A percentile compares a stretch with the other conserved stretches of the same genome.
Conservation (phyloP, 2,797 vertebrate species). For the Gallinago nigripennis region DNA sequence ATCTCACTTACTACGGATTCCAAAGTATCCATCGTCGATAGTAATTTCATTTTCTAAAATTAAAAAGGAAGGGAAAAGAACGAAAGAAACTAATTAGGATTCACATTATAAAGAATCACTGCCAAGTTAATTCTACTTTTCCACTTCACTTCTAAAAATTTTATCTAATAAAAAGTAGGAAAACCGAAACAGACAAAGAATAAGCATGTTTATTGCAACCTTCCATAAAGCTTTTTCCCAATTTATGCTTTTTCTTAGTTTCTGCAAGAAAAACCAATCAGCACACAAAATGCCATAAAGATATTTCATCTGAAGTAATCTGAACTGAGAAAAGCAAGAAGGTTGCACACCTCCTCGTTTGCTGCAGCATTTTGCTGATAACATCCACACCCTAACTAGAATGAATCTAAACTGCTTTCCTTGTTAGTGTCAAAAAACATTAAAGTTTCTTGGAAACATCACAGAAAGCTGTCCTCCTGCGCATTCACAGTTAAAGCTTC, state of each 20-base stretch:
- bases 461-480: not conserved
- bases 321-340: not conserved
- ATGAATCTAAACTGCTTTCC: not conserved
- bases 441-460: not conserved
- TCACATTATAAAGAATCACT: not conserved
- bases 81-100: conserved; percentile 46
- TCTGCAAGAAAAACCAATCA: not conserved
- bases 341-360: not conserved
- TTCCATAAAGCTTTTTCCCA: not conserved
- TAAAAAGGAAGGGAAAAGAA: conserved; percentile 66
- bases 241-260: not conserved
- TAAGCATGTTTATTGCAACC: conserved; percentile 69
- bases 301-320: not conserved
- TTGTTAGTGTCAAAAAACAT: not conserved
- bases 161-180: conserved; percentile 7
- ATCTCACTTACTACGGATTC: conserved; percentile 89
- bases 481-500: not conserved
- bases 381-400: not conserved
- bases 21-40: conserved; percentile 90
- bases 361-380: not conserved
- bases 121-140: conserved; percentile 31
- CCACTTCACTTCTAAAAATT: conserved; percentile 17
- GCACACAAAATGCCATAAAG: not conserved
- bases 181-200: conserved; percentile 52
- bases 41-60: conserved; percentile 82